These are phyloP conservation scores for Orthosia incerta DNA, from an alignment of 2,888 invertebrate species.

Conservation along the genomic window DNA sequence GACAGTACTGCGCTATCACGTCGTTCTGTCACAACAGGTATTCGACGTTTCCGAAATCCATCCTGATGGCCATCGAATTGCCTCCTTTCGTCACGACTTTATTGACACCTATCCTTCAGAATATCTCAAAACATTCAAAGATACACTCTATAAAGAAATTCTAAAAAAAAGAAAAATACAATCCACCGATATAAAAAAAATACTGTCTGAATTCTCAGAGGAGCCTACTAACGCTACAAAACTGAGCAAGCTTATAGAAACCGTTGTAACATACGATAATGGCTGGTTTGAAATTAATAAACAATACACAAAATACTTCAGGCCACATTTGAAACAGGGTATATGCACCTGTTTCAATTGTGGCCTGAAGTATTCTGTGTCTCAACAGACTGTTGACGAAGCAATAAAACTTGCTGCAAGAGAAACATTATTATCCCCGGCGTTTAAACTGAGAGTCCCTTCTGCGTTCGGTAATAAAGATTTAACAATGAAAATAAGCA, in stretches of 20 bases:
- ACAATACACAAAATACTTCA: background rate
- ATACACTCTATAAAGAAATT: conserved; percentile 23
- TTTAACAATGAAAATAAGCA: conserved; percentile 27
- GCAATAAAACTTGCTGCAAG: conserved; percentile 30
- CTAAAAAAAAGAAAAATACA: background rate
- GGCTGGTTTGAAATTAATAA: conserved; percentile 25
- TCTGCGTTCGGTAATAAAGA: conserved; percentile 54
- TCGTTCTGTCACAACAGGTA: conserved; percentile 35
- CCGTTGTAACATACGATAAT: conserved; percentile 30
- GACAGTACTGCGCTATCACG: conserved; percentile 37
- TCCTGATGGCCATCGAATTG: conserved; percentile 14
- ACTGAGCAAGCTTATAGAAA: conserved; percentile 46
- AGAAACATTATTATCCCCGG: conserved; percentile 14
- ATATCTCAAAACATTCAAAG: conserved; percentile 33
- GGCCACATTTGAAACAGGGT: conserved; percentile 8
- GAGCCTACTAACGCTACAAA: background rate
- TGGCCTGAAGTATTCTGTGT: conserved; percentile 9
- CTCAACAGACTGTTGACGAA: conserved; percentile 19
- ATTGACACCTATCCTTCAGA: conserved; percentile 25
- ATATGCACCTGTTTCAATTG: too few relatives aligned
- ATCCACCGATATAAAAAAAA: background rate
- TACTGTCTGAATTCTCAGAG: background rate
- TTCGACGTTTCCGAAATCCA: conserved; percentile 30
- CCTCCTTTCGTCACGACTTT: conserved; percentile 38
- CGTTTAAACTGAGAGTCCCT: conserved; percentile 41